phyloP scores from a whole-genome alignment of 2,888 invertebrate genomes.

The Drosophila tripunctata region DNA sequence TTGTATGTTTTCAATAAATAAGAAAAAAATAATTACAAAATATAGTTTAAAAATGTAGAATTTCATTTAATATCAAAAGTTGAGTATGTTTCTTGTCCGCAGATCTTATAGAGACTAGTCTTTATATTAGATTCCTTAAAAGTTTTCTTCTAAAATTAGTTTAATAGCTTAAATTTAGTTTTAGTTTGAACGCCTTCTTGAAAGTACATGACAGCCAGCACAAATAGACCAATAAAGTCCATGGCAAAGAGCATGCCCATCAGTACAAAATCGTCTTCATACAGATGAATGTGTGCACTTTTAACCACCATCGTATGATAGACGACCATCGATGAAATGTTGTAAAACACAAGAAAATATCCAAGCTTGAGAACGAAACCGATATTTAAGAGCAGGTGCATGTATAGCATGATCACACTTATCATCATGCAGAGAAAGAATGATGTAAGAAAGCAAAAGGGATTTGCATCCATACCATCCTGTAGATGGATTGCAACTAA shows the following conservation, averaged over 20 bases:
- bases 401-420: constrained; percentile 2
- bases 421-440: constrained; percentile 14
- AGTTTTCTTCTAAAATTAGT: too few relatives aligned
- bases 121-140: too few relatives aligned
- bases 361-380: neutral
- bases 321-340: constrained; percentile 2
- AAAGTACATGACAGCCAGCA: neutral
- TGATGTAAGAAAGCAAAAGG: constrained; percentile 21
- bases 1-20: too few relatives aligned
- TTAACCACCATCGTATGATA: constrained; percentile 17
- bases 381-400: neutral
- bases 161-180: neutral
- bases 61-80: too few relatives aligned
- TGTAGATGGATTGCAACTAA: neutral
- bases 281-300: neutral
- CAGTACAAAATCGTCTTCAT: neutral
- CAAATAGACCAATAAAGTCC: constrained; percentile 9
- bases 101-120: too few relatives aligned
- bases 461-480: constrained; percentile 1
- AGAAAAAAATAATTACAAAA: too few relatives aligned
- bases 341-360: constrained; percentile 6
- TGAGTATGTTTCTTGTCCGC: too few relatives aligned
- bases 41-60: too few relatives aligned
- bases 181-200: neutral
- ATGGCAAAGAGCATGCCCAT: constrained; percentile 13